Conservation (phyloP, 53 echinoderm and acorn worm species). For the Luidia sarsii region DNA sequence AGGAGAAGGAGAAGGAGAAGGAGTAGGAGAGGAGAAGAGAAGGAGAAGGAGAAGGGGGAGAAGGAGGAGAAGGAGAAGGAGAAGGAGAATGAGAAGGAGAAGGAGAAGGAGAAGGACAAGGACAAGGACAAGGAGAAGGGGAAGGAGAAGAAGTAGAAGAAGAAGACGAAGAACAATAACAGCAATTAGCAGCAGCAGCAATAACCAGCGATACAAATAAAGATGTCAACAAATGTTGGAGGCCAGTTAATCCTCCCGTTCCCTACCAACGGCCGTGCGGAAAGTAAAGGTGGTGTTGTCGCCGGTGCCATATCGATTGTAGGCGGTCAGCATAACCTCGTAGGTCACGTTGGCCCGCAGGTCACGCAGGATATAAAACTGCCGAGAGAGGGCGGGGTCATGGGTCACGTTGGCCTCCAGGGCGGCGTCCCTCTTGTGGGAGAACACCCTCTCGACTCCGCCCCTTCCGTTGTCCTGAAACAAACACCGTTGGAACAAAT, state of each 20-base stretch:
- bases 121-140: neutral
- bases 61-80: neutral
- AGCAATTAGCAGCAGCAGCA: neutral
- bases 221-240: neutral
- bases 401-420: constrained; percentile 1
- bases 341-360: constrained; percentile 35
- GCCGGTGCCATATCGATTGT: constrained; percentile 45
- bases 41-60: neutral
- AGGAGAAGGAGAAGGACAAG: neutral
- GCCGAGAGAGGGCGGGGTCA: constrained; percentile 4
- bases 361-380: constrained; percentile 16
- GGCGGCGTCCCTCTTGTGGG: constrained; percentile 18
- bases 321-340: constrained; percentile 17
- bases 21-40: no score
- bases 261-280: constrained; percentile 42
- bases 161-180: neutral
- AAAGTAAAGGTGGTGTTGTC: constrained; percentile 26
- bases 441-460: constrained; percentile 20
- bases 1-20: neutral
- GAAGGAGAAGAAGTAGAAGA: neutral
- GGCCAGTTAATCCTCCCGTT: neutral
- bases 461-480: constrained; percentile 26
- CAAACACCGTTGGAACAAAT: neutral
- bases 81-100: neutral
- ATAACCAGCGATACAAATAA: neutral